phyloP scores from a whole-genome alignment of 1,140 invertebrate species.

The Dendrolimus kikuchii region DNA sequence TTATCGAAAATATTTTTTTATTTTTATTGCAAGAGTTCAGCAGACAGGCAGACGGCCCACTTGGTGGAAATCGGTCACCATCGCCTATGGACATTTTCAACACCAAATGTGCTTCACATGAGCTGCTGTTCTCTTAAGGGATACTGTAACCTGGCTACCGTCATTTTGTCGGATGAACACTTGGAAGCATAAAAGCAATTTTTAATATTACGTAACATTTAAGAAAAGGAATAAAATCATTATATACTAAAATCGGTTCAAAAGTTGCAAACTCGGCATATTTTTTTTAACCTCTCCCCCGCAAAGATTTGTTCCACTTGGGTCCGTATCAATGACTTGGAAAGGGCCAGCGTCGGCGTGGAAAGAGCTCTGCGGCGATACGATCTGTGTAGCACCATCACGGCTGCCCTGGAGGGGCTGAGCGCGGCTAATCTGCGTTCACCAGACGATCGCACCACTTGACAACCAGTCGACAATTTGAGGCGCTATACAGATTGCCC shows the following conservation, averaged over 20 bases:
- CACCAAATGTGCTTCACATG: too few relatives aligned
- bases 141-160: too few relatives aligned
- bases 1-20: too few relatives aligned
- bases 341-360: conserved; percentile 27
- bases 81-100: too few relatives aligned
- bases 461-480: conserved; percentile 27
- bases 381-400: conserved; percentile 25
- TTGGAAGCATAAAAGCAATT: too few relatives aligned
- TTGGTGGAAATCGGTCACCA: too few relatives aligned
- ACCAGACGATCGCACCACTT: conserved; percentile 24
- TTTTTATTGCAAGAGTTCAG: too few relatives aligned
- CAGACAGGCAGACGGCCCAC: too few relatives aligned
- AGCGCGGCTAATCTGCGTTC: conserved; percentile 44
- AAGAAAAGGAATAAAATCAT: not conserved
- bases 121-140: too few relatives aligned
- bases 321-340: conserved; percentile 37
- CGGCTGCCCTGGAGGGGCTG: conserved; percentile 18
- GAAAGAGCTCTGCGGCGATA: conserved; percentile 34
- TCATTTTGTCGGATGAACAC: too few relatives aligned
- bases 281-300: not conserved
- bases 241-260: not conserved
- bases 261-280: not conserved
- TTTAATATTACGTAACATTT: too few relatives aligned
- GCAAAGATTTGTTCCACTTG: conserved; percentile 32
- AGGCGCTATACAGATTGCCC: conserved; percentile 3